Evolutionary conservation across 2,113 vertebrate genomes (phyloP), one percentile per base, ranked within the genome.

Genomic region (Neofelis nebulosa): DNA sequence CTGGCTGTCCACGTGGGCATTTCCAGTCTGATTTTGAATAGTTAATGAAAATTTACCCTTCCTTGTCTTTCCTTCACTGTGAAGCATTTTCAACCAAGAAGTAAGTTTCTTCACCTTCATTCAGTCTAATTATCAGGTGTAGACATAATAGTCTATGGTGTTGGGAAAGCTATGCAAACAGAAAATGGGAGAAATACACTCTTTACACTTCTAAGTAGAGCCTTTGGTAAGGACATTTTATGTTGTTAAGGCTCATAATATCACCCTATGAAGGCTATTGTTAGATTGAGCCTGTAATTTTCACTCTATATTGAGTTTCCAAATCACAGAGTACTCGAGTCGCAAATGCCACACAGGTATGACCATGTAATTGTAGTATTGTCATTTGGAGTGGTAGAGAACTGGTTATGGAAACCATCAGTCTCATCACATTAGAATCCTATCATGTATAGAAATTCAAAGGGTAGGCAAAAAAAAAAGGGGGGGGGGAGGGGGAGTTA

Each of bases 261-360:
- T 84, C 80, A 97, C 21, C 95, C 10, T 50, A 2, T 87, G 61
- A 84, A 89, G n/a, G 74, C 91, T 82, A 96, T 93, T 69, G 31
- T 80, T 97, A 68, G 38, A 86, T 5, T 13, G 74, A 92, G 23
- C 27, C 97, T 71, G 71, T 25, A 89, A 81, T 96, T 97, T 95
- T 94, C 92, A 97, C 84, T 65, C 84, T 97, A 95, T 89, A 95
- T 97, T 89, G 89, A 94, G 97, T 45, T 91, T 87, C 89, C 79
- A 98, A 97, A 98, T 96, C 78, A 97, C 85, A 97, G 91, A 94
- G 66, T 93, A 38, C 61, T 27, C 19, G 55, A 80, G 95, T 92
- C 41, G 3, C n/a, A 57, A 5, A 0, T 0, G 71, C 73, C 8
- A 2, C 65, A 94, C 82, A 98, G 29, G 97, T 52, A 89, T 48